Percentiles rank a stretch among this genome's conserved stretches.
Conservation (phyloP, 2,888 invertebrate genomes). For the Drosophila parthenogenetica region DNA sequence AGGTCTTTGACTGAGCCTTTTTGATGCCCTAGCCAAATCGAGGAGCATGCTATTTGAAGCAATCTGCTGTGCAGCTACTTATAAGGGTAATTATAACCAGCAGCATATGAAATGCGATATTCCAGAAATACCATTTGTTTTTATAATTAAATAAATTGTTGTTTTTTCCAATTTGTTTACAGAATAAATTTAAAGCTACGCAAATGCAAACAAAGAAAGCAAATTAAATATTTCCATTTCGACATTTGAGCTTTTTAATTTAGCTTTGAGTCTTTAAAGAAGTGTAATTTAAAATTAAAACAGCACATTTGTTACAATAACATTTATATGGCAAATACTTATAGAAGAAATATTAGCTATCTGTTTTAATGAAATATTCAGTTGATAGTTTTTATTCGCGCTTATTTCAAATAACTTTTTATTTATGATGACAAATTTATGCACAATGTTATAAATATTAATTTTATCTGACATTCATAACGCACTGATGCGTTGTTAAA, state of each 20-base stretch:
- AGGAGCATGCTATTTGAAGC: constrained; percentile 39
- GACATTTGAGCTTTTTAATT: neutral
- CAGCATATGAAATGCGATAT: constrained; percentile 14
- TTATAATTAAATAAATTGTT: constrained; percentile 20
- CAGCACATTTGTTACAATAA: too few relatives aligned
- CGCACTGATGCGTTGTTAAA: too few relatives aligned
- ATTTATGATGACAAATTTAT: neutral
- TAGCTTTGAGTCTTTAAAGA: neutral
- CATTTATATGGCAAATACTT: neutral
- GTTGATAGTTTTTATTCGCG: neutral
- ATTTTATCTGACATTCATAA: too few relatives aligned
- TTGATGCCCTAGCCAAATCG: constrained; percentile 49
- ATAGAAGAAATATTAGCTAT: too few relatives aligned
- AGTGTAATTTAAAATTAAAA: too few relatives aligned
- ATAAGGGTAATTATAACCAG: constrained; percentile 46
- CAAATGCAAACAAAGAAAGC: neutral
- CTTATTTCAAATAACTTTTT: neutral
- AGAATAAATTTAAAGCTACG: neutral
- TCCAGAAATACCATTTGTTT: constrained; percentile 12
- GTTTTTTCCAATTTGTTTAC: neutral
- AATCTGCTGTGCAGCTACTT: constrained; percentile 32
- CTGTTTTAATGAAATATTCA: too few relatives aligned
- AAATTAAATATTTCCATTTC: neutral
- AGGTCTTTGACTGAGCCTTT: constrained; percentile 70
- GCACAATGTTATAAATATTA: too few relatives aligned